A percentile compares a stretch with the other conserved stretches of the same genome.
phyloP scores from a whole-genome alignment of 2,113 vertebrate genomes.

The Fulica atra region DNA sequence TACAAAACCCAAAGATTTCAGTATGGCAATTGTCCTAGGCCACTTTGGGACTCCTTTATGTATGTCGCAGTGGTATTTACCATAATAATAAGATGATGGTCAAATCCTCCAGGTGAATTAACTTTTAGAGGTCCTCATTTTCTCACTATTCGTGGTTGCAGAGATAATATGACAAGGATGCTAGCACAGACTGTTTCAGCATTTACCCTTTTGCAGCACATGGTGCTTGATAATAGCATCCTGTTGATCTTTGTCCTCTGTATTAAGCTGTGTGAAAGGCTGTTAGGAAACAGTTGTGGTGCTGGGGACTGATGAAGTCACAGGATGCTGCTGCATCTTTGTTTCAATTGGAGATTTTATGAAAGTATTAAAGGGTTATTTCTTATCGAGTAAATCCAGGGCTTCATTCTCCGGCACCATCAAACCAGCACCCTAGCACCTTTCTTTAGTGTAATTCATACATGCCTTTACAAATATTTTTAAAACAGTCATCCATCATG shows the following conservation, averaged over 20 bases:
- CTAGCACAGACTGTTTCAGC: not conserved
- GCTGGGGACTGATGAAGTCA: not conserved
- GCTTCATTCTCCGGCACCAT: not conserved
- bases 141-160: not conserved
- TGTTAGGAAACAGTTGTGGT: not conserved
- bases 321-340: not conserved
- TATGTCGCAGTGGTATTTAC: conserved; percentile 3
- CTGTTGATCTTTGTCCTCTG: conserved; percentile 9
- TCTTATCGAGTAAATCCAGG: conserved; percentile 4
- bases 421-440: not conserved
- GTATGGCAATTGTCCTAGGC: not conserved
- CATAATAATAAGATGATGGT: not conserved
- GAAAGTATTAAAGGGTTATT: not conserved
- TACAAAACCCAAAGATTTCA: conserved; percentile 7
- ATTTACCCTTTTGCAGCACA: not conserved
- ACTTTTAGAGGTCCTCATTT: not conserved
- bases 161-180: not conserved
- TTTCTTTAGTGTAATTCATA: not conserved
- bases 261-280: not conserved
- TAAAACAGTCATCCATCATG: not conserved
- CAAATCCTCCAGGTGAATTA: not conserved
- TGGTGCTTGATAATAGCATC: not conserved
- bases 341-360: not conserved
- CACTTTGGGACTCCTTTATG: conserved; percentile 27
- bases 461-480: not conserved